phyloP scores from a whole-genome alignment of 2,888 invertebrate species.

The Pachymerium ferrugineum region DNA sequence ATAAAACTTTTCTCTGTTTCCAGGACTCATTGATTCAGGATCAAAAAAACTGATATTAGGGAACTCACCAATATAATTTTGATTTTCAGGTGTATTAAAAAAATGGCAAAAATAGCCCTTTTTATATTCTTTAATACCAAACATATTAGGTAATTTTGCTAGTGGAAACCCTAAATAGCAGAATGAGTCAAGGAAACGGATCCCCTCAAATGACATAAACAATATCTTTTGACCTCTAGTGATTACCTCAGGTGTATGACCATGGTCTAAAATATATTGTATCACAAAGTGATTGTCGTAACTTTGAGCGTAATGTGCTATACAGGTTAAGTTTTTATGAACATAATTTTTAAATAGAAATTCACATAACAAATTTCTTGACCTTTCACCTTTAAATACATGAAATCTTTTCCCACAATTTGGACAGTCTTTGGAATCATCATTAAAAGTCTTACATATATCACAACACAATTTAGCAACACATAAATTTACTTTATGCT shows the following conservation, averaged over 20 bases:
- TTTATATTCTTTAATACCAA: neutral
- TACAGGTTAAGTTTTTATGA: neutral
- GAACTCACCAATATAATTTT: neutral
- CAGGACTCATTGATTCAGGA: neutral
- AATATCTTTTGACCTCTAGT: neutral
- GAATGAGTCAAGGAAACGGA: neutral
- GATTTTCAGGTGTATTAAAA: neutral
- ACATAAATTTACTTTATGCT: neutral
- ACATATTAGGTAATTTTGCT: neutral
- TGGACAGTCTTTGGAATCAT: neutral
- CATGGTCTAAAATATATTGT: neutral
- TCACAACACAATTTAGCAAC: neutral
- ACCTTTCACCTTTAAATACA: neutral
- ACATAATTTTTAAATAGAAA: neutral
- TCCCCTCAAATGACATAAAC: neutral
- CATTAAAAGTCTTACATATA: neutral
- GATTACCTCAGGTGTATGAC: neutral
- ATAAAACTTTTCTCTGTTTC: neutral
- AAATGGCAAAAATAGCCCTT: neutral
- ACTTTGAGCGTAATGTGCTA: neutral
- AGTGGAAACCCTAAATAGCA: neutral
- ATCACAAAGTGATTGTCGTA: neutral
- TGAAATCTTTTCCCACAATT: neutral
- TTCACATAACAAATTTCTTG: neutral
- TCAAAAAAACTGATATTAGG: neutral